Base-by-base conservation (phyloP, 30 jellyfish, hydroid and myxozoan genomes). In the Sanderia malayensis region DNA sequence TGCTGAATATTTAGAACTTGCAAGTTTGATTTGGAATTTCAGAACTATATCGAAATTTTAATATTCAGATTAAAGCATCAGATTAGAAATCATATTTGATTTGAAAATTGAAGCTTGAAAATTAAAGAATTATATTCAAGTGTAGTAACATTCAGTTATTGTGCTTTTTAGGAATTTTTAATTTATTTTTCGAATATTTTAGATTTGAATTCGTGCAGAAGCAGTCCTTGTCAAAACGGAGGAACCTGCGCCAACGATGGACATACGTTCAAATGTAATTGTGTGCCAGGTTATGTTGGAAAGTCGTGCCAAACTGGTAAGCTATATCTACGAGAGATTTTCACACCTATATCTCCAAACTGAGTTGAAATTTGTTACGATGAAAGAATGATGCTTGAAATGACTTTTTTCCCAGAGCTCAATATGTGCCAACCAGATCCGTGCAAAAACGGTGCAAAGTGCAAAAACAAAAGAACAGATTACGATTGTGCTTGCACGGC, bases 171-270 rank as follows among this genome's bases (percentile, higher is more conserved):
- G n/a, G n/a, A n/a, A 37, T 37, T 4, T 37, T 4, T 37, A 37
- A 13, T 37, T 37, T 37, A 6, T 37, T 24, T 53, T 20, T n/a
- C n/a, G n/a, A n/a, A n/a, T n/a, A 53, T 53, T 53, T 4, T 53
- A 53, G 67, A 53, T 53, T 53, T 53, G 67, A 53, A 53, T 53
- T n/a, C 67, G 9, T 53, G 67, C 31, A 20, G 67, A 18, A 53
- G 67, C 18, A n/a, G 30, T n/a, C 67, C 67, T 4, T 53, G 67
- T 18, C 7, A 53, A 53, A 53, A 53, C 18, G 67, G 67, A 9
- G 67, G 30, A n/a, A 53, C 67, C 7, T 53, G 67, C 67, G 6
- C 27, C 20, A 53, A 53, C 20, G 31, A 20, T 53, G 67, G 67
- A 53, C 13, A 37, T 37, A 4, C 52, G 13, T 37, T 4, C 13